Evolutionary conservation across 2,888 invertebrate genomes (phyloP).

Genomic region (Acleris emargana): DNA sequence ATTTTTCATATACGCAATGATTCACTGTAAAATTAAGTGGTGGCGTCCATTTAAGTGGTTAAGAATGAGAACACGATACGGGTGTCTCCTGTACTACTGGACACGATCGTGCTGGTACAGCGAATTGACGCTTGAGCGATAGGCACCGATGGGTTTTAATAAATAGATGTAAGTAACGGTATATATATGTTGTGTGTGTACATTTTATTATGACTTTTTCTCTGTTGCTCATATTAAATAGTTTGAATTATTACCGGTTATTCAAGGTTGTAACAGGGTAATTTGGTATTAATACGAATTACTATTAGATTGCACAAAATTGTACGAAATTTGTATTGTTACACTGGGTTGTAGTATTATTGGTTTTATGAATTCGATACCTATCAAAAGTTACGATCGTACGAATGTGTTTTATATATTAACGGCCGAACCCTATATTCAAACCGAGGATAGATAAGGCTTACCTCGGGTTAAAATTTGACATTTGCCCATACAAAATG

Average conservation of each 20-base stretch:
- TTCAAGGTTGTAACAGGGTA: conserved; percentile 73
- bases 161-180: not conserved
- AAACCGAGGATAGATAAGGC: too few species aligned
- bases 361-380: conserved; percentile 17
- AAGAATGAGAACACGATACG: too few species aligned
- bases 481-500: too few species aligned
- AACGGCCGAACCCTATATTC: too few species aligned
- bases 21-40: too few species aligned
- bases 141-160: not conserved
- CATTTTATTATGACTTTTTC: conserved; percentile 39
- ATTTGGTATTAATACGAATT: conserved; percentile 46
- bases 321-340: conserved; percentile 40
- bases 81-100: too few species aligned
- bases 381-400: conserved; percentile 13
- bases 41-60: too few species aligned
- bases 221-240: conserved; percentile 17
- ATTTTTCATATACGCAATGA: too few species aligned
- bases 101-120: too few species aligned
- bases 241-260: conserved; percentile 48
- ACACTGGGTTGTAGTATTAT: conserved; percentile 19
- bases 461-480: too few species aligned
- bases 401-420: conserved; percentile 3
- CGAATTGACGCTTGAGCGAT: too few species aligned
- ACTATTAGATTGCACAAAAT: conserved; percentile 54
- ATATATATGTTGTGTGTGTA: not conserved